A percentile compares a stretch with the other conserved stretches of the same genome.
Conservation (phyloP, 2,888 invertebrate genomes). For the Melitaea athalia region DNA sequence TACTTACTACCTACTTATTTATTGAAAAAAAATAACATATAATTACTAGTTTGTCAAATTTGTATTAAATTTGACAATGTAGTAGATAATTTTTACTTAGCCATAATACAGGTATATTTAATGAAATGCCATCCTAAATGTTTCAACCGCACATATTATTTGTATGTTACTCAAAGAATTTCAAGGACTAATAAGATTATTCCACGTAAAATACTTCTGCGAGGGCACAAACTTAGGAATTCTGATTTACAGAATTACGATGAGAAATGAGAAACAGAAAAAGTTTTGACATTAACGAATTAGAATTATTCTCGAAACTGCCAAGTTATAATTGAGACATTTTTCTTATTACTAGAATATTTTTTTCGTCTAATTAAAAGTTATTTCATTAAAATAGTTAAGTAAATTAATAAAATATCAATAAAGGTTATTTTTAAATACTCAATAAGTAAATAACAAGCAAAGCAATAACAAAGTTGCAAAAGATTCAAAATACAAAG, state of each 20-base stretch:
- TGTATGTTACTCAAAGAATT: slow-evolving; percentile 5
- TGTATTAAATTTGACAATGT: too few relatives aligned
- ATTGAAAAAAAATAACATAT: not conserved
- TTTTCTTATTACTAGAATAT: not conserved
- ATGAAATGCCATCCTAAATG: not conserved
- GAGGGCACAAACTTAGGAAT: not conserved
- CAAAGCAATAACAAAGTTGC: too few relatives aligned
- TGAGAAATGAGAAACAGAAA: not conserved
- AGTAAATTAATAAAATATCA: too few relatives aligned
- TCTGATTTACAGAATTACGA: not conserved
- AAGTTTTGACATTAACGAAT: not conserved
- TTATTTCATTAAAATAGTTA: too few relatives aligned
- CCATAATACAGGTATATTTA: not conserved
- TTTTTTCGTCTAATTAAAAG: not conserved
- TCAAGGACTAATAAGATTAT: slow-evolving; percentile 3
- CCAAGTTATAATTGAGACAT: not conserved
- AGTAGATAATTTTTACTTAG: too few relatives aligned
- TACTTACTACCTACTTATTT: too few relatives aligned
- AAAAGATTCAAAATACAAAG: too few relatives aligned
- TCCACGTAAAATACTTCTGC: not conserved
- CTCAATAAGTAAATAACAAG: too few relatives aligned
- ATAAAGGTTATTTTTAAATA: too few relatives aligned
- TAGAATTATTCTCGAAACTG: not conserved
- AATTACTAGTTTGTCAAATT: too few relatives aligned
- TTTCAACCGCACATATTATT: not conserved